Conservation (phyloP, 2,113 vertebrate species). For the Pica pica region DNA sequence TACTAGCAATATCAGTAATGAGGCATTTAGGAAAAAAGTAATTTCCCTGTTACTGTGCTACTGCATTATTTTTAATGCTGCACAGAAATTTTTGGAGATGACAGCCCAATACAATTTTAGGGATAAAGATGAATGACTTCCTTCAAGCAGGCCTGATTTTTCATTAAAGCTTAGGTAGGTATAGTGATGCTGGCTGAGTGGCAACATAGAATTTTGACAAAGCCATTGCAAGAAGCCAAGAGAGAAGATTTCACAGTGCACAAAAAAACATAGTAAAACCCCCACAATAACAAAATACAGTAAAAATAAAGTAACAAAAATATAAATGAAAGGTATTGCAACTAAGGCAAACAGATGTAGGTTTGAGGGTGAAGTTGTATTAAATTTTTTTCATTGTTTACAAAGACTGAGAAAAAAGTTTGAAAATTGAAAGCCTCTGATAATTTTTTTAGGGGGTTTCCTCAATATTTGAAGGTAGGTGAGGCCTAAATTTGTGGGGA, state of each 20-base stretch:
- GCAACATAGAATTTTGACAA: background rate
- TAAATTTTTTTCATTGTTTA: rapidly evolving
- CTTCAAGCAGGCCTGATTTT: background rate
- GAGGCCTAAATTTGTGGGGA: background rate
- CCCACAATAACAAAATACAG: background rate
- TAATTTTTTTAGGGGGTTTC: background rate
- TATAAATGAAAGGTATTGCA: background rate
- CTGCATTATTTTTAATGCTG: background rate
- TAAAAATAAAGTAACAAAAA: background rate
- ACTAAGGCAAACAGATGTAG: background rate
- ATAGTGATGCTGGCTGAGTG: background rate
- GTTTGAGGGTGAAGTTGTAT: background rate
- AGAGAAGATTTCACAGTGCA: background rate
- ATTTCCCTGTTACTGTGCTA: background rate
- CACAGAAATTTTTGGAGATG: background rate
- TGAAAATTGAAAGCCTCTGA: background rate
- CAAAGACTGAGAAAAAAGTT: background rate
- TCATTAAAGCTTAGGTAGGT: background rate
- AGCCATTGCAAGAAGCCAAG: background rate
- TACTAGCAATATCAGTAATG: constrained; percentile 25
- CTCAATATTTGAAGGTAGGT: background rate
- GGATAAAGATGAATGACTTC: background rate
- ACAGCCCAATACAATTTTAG: background rate
- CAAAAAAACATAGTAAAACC: background rate
- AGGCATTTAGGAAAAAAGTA: background rate